Percentiles rank a stretch among this genome's conserved stretches.
Evolutionary conservation across 1,140 invertebrate species (phyloP).

Genomic region (Bicyclus anynana): DNA sequence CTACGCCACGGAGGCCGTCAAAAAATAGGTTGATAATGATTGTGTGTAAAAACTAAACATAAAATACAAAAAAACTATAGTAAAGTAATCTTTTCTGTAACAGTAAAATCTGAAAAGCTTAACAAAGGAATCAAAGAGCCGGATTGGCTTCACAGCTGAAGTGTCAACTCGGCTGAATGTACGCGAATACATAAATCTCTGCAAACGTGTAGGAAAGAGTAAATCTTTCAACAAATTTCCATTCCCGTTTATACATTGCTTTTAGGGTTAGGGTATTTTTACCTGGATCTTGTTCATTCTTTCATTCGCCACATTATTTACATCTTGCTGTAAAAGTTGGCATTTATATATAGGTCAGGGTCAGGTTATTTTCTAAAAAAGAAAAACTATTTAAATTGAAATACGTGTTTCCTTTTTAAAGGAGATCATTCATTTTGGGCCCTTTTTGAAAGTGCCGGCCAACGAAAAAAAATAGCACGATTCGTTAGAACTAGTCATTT

Average conservation of each 20-base stretch:
- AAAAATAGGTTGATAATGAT: too few species aligned
- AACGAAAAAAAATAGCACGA: too few species aligned
- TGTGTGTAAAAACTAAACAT: too few species aligned
- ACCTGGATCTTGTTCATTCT: background rate
- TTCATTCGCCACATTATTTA: background rate
- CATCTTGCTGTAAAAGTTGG: background rate
- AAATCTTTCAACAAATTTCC: background rate
- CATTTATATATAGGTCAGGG: too few species aligned
- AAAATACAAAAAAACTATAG: too few species aligned
- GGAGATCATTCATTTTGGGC: too few species aligned
- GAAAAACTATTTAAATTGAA: too few species aligned
- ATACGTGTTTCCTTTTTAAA: too few species aligned
- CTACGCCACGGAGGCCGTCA: too few species aligned
- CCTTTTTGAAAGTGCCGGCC: too few species aligned
- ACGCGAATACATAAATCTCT: constrained; percentile 3
- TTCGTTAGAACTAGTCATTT: too few species aligned
- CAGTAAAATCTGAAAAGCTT: background rate
- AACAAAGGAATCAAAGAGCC: background rate
- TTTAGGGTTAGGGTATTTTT: background rate
- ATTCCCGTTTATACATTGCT: constrained; percentile 2
- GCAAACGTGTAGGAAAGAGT: background rate
- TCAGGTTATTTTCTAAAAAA: too few species aligned
- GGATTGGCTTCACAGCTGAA: background rate
- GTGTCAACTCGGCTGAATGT: background rate
- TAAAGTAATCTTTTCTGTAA: background rate